Conservation (phyloP, 2,797 vertebrate genomes). For the Mergus octosetaceus region DNA sequence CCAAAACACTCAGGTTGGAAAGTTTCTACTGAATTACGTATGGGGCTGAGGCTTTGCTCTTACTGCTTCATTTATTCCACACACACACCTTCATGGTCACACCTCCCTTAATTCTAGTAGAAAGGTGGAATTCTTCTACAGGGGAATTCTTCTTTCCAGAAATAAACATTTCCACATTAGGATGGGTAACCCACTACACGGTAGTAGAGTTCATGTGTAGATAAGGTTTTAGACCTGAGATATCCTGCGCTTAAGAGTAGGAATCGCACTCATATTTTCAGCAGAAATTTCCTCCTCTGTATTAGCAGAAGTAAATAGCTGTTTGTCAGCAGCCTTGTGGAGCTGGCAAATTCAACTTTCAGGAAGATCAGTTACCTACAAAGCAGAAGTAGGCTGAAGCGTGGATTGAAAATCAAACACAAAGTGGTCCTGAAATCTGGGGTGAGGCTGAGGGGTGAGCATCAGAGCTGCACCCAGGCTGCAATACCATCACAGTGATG, state of each 20-base stretch:
- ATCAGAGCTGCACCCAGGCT: neutral
- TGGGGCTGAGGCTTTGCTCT: neutral
- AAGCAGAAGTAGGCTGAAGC: neutral
- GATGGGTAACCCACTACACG: neutral
- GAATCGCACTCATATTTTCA: neutral
- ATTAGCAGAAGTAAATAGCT: neutral
- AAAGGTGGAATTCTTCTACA: neutral
- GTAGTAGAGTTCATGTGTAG: neutral
- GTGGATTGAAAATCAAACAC: neutral
- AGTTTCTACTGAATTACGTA: neutral
- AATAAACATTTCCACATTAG: neutral
- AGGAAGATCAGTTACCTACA: neutral
- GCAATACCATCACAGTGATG: neutral
- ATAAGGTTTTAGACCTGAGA: neutral
- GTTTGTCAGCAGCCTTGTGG: neutral
- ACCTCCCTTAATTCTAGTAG: neutral
- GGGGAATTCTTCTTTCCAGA: neutral
- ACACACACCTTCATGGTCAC: neutral
- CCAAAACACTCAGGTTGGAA: neutral
- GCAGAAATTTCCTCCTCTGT: neutral
- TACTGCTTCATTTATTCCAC: neutral
- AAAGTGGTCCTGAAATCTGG: neutral
- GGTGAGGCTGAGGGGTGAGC: neutral
- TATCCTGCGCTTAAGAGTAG: neutral
- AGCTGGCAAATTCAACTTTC: neutral